Evolutionary conservation across 2,113 vertebrate genomes (phyloP).

Genomic region (Drymodes brunneopygia): DNA sequence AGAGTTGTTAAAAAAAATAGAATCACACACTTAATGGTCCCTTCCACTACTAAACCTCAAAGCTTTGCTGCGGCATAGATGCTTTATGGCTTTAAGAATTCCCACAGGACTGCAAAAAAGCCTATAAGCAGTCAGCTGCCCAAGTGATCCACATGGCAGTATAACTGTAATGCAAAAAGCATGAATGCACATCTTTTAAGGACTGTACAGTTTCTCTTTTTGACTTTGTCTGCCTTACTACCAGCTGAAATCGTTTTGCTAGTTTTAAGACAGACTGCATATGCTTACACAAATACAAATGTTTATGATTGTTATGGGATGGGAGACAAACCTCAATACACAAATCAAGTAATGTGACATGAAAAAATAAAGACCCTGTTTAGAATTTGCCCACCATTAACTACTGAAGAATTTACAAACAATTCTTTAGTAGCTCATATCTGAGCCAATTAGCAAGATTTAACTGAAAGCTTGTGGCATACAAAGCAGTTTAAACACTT

Average conservation of each 20-base stretch:
- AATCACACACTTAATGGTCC: slow-evolving; percentile 16
- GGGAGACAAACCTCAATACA: slow-evolving; percentile 71
- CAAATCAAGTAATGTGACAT: slow-evolving; percentile 66
- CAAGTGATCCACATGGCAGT: slow-evolving; percentile 49
- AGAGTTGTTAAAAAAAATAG: not conserved
- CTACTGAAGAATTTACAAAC: slow-evolving; percentile 16
- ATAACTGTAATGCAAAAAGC: slow-evolving; percentile 36
- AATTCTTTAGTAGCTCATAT: not conserved
- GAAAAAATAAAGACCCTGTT: slow-evolving; percentile 57
- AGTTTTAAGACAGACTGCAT: slow-evolving; percentile 66
- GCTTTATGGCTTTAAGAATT: slow-evolving; percentile 36
- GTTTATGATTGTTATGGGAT: slow-evolving; percentile 76
- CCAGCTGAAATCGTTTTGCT: slow-evolving; percentile 63
- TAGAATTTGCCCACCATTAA: slow-evolving; percentile 50
- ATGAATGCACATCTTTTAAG: not conserved
- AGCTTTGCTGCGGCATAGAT: slow-evolving; percentile 23
- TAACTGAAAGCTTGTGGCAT: slow-evolving; percentile 53
- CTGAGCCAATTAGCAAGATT: slow-evolving; percentile 42
- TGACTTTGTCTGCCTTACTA: slow-evolving; percentile 34
- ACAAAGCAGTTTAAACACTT: slow-evolving; percentile 57
- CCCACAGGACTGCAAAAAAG: slow-evolving; percentile 33
- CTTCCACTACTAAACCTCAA: slow-evolving; percentile 4
- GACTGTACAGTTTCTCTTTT: slow-evolving; percentile 42
- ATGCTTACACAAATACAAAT: slow-evolving; percentile 75
- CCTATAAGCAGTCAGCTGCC: slow-evolving; percentile 40